Percentiles rank a stretch among this genome's conserved stretches.
phyloP scores from a whole-genome alignment of 2,113 vertebrate species.

The Ancistrus triradiatus region DNA sequence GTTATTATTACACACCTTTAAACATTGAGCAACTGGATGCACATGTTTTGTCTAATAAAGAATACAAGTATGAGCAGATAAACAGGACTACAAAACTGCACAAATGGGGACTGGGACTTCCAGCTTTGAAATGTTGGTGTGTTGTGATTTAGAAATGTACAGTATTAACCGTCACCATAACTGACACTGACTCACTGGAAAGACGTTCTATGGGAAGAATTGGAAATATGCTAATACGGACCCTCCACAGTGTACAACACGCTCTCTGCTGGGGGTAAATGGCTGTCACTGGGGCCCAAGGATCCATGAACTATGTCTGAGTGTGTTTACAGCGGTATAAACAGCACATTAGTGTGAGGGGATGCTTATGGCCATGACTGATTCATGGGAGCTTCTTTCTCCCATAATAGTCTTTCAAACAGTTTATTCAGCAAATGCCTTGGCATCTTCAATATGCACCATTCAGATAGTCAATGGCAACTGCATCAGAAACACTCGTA shows the following conservation, averaged over 20 bases:
- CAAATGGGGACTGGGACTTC: too few species aligned
- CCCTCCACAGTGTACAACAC: slow-evolving; percentile 24
- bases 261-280: slow-evolving; percentile 46
- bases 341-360: slow-evolving; percentile 43
- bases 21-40: too few species aligned
- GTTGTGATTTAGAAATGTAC: too few species aligned
- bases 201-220: too few species aligned
- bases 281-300: slow-evolving; percentile 46
- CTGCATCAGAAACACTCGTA: slow-evolving; percentile 30
- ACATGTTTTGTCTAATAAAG: too few species aligned
- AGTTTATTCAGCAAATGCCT: slow-evolving; percentile 44
- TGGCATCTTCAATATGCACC: slow-evolving; percentile 21
- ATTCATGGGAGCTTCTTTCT: slow-evolving; percentile 20
- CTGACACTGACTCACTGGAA: too few species aligned
- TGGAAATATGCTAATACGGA: slow-evolving; percentile 28
- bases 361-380: slow-evolving; percentile 32
- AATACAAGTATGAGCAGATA: too few species aligned
- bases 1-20: too few species aligned
- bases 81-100: too few species aligned
- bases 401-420: slow-evolving; percentile 40
- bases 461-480: slow-evolving; percentile 12
- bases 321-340: slow-evolving; percentile 58
- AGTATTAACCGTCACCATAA: too few species aligned
- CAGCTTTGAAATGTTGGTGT: too few species aligned
- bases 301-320: slow-evolving; percentile 39